Percentiles rank a stretch among this genome's conserved stretches.
phyloP scores from a whole-genome alignment of 2,113 vertebrate species.

The Alexandromys fortis region DNA sequence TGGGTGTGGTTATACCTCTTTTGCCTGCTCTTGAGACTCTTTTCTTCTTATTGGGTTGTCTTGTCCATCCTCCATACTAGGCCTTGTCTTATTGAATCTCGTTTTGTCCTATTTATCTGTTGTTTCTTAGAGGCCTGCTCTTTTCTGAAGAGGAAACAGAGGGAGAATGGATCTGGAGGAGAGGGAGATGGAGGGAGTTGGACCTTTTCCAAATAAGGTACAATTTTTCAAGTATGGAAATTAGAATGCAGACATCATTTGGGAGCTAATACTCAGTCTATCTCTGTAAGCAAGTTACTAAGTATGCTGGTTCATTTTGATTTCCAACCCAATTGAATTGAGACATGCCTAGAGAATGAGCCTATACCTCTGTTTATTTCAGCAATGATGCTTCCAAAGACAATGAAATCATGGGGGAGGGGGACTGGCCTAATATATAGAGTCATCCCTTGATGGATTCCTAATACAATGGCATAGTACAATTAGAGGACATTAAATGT shows the following conservation, averaged over 20 bases:
- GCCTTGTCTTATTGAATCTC: too few relatives aligned
- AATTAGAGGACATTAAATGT: background rate
- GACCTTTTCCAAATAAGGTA: background rate
- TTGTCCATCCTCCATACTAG: too few relatives aligned
- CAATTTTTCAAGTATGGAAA: background rate
- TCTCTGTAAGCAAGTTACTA: background rate
- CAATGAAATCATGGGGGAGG: background rate
- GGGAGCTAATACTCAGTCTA: background rate
- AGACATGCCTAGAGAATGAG: too few relatives aligned
- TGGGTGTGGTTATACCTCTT: too few relatives aligned
- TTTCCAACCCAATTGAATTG: background rate
- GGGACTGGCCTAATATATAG: background rate
- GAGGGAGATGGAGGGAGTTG: too few relatives aligned
- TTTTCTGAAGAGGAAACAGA: too few relatives aligned
- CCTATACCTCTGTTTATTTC: too few relatives aligned
- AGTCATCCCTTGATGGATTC: background rate
- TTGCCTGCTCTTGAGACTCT: too few relatives aligned
- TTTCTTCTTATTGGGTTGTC: too few relatives aligned
- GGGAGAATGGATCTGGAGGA: too few relatives aligned
- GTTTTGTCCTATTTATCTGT: too few relatives aligned
- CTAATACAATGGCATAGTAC: background rate
- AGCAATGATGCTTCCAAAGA: background rate
- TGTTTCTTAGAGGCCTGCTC: too few relatives aligned
- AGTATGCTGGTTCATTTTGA: background rate
- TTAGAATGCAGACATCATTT: background rate